Conservation (phyloP, 2,888 invertebrate species). For the Pasiphila rectangulata region DNA sequence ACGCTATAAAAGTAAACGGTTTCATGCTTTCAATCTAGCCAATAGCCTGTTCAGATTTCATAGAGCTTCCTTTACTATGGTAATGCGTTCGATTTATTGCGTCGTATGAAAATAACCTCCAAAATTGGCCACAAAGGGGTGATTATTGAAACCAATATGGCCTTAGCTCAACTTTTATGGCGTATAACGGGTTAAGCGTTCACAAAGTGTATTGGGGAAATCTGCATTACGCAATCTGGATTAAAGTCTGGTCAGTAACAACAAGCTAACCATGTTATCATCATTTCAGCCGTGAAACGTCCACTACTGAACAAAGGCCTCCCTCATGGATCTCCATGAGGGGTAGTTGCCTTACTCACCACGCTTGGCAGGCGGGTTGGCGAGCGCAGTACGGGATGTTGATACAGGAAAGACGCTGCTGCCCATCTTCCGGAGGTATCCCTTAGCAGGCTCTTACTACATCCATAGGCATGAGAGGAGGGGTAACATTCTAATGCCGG, state of each 20-base stretch:
- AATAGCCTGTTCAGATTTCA: background rate
- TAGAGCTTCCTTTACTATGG: background rate
- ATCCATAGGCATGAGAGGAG: too few species aligned
- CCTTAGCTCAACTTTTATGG: background rate
- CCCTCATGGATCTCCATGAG: background rate
- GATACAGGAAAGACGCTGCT: too few species aligned
- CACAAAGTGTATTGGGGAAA: background rate
- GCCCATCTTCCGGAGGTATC: too few species aligned
- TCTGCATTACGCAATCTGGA: too few species aligned
- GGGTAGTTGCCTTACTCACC: too few species aligned
- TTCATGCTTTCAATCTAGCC: too few species aligned
- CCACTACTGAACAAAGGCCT: too few species aligned
- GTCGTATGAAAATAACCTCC: background rate
- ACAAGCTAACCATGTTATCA: background rate
- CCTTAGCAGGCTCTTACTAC: too few species aligned
- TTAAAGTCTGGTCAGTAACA: background rate
- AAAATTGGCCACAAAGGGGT: background rate
- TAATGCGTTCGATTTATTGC: background rate
- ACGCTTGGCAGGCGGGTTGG: too few species aligned
- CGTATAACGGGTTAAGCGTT: background rate
- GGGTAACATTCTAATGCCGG: too few species aligned
- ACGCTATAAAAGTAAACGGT: too few species aligned
- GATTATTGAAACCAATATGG: background rate
- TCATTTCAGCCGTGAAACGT: background rate
- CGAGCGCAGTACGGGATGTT: too few species aligned